Evolutionary conservation across 2,797 vertebrate species (phyloP), one percentile per base, ranked within the genome.

Genomic region (Setipinna tenuifilis): DNA sequence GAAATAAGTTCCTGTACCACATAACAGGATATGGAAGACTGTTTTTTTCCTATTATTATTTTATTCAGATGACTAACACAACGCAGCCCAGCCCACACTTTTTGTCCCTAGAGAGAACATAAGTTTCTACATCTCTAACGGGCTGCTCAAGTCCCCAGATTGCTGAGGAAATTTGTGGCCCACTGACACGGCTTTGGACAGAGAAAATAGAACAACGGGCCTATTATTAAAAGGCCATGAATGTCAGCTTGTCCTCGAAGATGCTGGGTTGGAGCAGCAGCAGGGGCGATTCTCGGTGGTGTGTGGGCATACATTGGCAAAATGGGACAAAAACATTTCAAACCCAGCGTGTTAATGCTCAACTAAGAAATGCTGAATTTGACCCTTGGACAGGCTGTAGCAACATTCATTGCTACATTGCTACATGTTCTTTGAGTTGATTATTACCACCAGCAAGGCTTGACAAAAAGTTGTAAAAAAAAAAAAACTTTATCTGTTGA

Each of bases 161-260:
- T 25, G 35, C 19, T 41, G 17, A 6, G 41, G 35, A 78, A 41
- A 41, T 21, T 21, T 44, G 71, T 78, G 71, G 31, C 71, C 71
- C 17, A 44, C 71, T 21, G 71, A 44, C 31, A 44, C 71, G 21
- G 71, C 68, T 75, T 6, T 21, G 71, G 17, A 44, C 4, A 6
- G 71, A 78, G 1, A 7, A 11, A 3, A 44, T 12, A 17, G 68
- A 75, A 75, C 65, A 31, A 71, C 31, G 41, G 35, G 68, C 28
- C 68, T 75, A 75, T 75, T 35, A 35, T 75, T 41, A 35, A 35
- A 75, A 17, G 68, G 17, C 68, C 28, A 35, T 75, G 68, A 75
- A 75, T 75, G 68, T 75, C 68, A 35, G 16, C 31, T 75, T 75
- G 68, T 41, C 31, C 68, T 75, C 14, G 41, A 71, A 28, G 25